phyloP scores from a whole-genome alignment of 2,797 vertebrate species.

The Triplophysa yarkandensis region DNA sequence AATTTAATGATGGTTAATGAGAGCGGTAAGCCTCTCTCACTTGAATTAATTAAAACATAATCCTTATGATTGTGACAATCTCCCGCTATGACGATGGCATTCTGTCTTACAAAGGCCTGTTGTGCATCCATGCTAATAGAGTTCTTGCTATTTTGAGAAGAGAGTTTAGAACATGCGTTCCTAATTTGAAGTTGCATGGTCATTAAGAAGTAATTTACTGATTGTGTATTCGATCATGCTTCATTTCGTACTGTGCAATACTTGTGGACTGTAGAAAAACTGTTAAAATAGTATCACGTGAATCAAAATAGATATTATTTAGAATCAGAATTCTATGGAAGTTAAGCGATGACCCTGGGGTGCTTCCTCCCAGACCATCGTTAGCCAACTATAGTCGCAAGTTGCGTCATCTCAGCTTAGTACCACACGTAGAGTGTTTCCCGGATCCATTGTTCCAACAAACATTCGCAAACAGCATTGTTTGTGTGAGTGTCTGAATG shows the following conservation, averaged over 20 bases:
- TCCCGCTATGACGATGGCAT: conserved; percentile 57
- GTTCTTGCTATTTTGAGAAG: conserved; percentile 48
- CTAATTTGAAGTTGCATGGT: conserved; percentile 44
- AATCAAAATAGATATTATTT: not conserved
- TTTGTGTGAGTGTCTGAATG: too few species aligned
- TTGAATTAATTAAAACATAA: conserved; percentile 64
- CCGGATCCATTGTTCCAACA: too few species aligned
- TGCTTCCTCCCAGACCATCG: too few species aligned
- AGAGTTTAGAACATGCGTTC: conserved; percentile 25
- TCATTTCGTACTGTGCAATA: not conserved
- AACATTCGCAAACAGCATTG: too few species aligned
- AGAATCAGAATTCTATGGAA: too few species aligned
- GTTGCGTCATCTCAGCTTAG: too few species aligned
- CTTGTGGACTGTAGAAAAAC: not conserved
- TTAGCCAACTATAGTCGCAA: too few species aligned
- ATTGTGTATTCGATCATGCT: conserved; percentile 52
- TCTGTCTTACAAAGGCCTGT: conserved; percentile 56
- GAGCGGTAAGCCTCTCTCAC: conserved; percentile 43
- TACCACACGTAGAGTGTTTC: too few species aligned
- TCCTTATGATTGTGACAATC: conserved; percentile 60
- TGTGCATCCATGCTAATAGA: conserved; percentile 57
- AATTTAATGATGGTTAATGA: conserved; percentile 60
- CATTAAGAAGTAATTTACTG: conserved; percentile 55
- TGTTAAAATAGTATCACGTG: not conserved
- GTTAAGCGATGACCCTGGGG: too few species aligned